phyloP scores from a whole-genome alignment of 2,113 vertebrate species.

The Notothenia rossii region DNA sequence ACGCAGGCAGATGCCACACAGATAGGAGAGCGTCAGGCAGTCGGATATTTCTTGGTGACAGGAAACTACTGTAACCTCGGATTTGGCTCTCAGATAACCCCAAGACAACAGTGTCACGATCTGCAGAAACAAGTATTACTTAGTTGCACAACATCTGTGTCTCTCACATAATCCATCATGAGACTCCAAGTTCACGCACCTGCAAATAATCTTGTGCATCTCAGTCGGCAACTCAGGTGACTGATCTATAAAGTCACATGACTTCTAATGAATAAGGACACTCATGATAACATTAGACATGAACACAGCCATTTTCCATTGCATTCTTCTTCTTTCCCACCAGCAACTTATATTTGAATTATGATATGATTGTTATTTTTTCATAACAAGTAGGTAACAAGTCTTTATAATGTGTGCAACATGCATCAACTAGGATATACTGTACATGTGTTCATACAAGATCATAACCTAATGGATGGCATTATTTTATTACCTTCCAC shows the following conservation, averaged over 20 bases:
- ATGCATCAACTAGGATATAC: background rate
- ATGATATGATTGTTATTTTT: background rate
- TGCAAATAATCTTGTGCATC: background rate
- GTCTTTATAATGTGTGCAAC: background rate
- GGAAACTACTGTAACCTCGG: conserved; percentile 8
- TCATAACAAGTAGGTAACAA: too few relatives aligned
- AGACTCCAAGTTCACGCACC: background rate
- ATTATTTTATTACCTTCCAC: background rate
- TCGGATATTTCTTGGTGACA: background rate
- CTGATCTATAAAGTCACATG: background rate
- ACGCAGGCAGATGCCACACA: conserved; percentile 35
- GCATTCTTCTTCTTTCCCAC: background rate
- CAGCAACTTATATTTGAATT: background rate
- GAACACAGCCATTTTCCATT: background rate
- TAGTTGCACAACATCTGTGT: conserved; percentile 28
- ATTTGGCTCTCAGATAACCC: conserved; percentile 60
- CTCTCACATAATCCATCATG: conserved; percentile 44
- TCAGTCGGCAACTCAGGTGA: conserved; percentile 3
- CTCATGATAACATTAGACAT: background rate
- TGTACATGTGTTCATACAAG: background rate
- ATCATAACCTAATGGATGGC: background rate
- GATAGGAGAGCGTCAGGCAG: conserved; percentile 50
- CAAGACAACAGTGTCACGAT: background rate
- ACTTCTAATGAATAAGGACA: background rate
- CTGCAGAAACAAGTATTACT: background rate